Base-by-base conservation (phyloP, 2,888 invertebrate genomes). In the Tetrapedia diversipes region DNA sequence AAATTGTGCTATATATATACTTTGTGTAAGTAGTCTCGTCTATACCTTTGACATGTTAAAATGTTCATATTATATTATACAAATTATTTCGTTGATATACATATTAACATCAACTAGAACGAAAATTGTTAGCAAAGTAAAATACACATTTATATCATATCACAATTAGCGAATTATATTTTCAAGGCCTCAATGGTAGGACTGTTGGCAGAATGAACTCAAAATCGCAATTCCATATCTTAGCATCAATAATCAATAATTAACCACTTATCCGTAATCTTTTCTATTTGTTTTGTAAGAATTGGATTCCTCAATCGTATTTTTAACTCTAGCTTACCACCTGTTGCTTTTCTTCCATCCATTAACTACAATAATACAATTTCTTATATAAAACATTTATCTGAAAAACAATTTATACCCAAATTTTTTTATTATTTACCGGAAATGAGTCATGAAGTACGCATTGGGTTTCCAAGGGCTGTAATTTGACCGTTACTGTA, bases 361-460 rank as follows among this genome's bases (percentile, higher is more conserved):
- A 97, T 95, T 65, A 98, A 89, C 98, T 98, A 91, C 14, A 19
- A 53, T 10, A 91, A 92, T 56, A 84, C 78, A 37, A 32, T 59
- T 64, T 77, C 19, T 45, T 60, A 24, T 64, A 41, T 10, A 6
- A 39, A 34, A 14, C 24, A 2, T n/a, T 57, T 2, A 8, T 24
- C 0, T 22, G 16, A 39, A 70, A 29, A 10, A 8, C 1, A 22
- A 1, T 19, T n/a, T 39, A 61, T 29, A 22, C 45, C 63, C 56
- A 65, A 63, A 47, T 7, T 19, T 54, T 32, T 63, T 4, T 10
- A 34, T 64, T 79, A 95, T 96, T 96, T 92, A 98, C 98, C 92
- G 98, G 97, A 91, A 95, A 98, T 0, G 97, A 96, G 77, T 99
- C 98, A 90, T 99, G 99, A 69, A 98, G 91, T 41, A 96, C 96